Percentiles rank a stretch among this genome's conserved stretches.
Evolutionary conservation across 2,888 invertebrate species (phyloP).

Genomic region (Parelbella ahira): DNA sequence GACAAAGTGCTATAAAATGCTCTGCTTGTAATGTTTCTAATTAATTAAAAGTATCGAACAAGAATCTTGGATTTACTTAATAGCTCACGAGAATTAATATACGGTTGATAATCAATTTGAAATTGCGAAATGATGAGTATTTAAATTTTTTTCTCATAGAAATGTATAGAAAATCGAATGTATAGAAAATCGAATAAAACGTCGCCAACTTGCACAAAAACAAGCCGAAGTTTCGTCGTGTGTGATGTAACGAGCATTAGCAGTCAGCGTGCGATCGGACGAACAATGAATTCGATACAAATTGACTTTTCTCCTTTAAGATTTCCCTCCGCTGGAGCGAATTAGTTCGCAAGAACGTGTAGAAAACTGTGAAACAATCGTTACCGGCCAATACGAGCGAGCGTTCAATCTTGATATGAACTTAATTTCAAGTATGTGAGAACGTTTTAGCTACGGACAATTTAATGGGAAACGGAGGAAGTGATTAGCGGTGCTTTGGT

Average conservation of each 20-base stretch:
- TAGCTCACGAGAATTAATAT: too few relatives aligned
- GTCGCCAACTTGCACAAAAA: too few relatives aligned
- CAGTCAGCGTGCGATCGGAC: constrained; percentile 25
- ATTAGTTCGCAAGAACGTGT: constrained; percentile 38
- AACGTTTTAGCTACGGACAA: constrained; percentile 16
- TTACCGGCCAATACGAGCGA: constrained; percentile 23
- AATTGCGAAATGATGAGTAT: too few relatives aligned
- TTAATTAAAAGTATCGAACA: too few relatives aligned
- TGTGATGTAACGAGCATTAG: constrained; percentile 20
- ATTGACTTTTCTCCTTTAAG: constrained; percentile 40
- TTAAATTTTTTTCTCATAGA: too few relatives aligned
- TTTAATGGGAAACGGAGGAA: constrained; percentile 13
- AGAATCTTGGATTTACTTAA: too few relatives aligned
- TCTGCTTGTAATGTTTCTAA: too few relatives aligned
- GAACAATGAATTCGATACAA: constrained; percentile 42
- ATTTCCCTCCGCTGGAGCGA: constrained; percentile 35
- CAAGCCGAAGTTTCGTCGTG: constrained; percentile 4
- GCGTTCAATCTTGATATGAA: constrained; percentile 17
- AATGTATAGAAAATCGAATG: too few relatives aligned
- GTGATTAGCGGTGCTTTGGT: constrained; percentile 11
- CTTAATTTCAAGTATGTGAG: constrained; percentile 25
- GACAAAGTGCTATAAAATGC: too few relatives aligned
- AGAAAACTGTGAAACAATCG: constrained; percentile 28
- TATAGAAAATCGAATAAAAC: too few relatives aligned
- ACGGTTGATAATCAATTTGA: too few relatives aligned